Conservation (phyloP, 2,113 vertebrate species). For the Chunga burmeisteri region DNA sequence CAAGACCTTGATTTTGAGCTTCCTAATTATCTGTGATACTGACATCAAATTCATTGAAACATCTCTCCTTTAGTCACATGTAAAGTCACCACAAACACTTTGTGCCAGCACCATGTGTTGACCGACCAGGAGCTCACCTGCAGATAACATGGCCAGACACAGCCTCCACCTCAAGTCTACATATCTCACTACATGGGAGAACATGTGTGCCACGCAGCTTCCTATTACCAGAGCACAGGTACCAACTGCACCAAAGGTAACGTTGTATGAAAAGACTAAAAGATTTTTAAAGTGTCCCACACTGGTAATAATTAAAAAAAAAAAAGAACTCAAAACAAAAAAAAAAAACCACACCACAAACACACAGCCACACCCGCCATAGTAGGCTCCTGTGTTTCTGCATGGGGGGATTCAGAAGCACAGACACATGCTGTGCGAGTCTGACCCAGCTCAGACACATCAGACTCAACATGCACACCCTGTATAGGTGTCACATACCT, state of each 20-base stretch:
- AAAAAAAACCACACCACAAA: background rate
- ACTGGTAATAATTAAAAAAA: background rate
- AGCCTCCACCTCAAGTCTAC: background rate
- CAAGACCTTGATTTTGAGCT: background rate
- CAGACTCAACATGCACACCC: background rate
- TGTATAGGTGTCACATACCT: background rate
- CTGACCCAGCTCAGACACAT: background rate
- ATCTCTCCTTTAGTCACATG: background rate
- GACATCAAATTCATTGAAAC: background rate
- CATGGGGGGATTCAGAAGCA: background rate
- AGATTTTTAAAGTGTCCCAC: background rate
- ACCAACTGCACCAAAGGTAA: background rate
- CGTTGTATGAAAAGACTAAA: background rate
- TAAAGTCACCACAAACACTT: background rate
- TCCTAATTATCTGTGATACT: background rate
- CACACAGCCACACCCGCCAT: no score
- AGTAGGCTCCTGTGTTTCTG: background rate
- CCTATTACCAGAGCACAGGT: background rate
- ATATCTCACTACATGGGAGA: background rate
- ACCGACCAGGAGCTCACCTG: background rate
- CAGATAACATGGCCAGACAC: background rate
- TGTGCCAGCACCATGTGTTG: background rate
- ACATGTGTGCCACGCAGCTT: background rate
- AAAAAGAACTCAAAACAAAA: background rate
- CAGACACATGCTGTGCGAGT: accelerated